A percentile compares a stretch with the other conserved stretches of the same genome.
phyloP scores from a whole-genome alignment of 2,888 invertebrate species.

The Tetropium fuscum region DNA sequence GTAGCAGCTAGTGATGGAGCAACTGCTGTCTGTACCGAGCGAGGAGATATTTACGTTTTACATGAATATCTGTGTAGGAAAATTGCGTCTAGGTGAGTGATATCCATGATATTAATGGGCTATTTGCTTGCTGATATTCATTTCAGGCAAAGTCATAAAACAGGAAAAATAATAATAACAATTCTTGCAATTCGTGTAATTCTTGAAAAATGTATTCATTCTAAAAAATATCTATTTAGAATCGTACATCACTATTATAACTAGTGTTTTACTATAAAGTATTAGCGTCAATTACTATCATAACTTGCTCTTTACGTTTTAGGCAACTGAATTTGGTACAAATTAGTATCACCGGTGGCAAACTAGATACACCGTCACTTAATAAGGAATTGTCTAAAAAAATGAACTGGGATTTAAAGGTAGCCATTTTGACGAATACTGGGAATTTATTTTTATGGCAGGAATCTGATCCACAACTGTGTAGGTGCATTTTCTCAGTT shows the following conservation, averaged over 20 bases:
- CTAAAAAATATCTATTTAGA: no score
- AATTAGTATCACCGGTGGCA: conserved; percentile 69
- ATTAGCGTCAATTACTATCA: not conserved
- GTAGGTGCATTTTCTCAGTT: conserved; percentile 68
- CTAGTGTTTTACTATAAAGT: not conserved
- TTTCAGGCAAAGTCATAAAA: no score
- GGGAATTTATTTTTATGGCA: conserved; percentile 79
- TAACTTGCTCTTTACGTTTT: conserved; percentile 28
- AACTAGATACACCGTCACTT: conserved; percentile 65
- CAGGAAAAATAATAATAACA: no score
- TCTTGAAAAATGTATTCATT: no score
- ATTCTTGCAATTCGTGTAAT: no score
- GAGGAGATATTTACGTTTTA: conserved; percentile 77
- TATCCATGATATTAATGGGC: not conserved
- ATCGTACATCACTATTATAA: no score
- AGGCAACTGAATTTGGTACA: conserved; percentile 63
- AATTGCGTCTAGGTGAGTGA: conserved; percentile 72
- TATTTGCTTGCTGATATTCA: no score
- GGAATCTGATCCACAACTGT: conserved; percentile 67
- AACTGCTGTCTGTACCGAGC: conserved; percentile 73
- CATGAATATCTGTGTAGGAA: conserved; percentile 79
- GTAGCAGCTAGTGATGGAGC: conserved; percentile 78
- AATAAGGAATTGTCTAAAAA: conserved; percentile 64
- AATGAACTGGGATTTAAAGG: conserved; percentile 69
- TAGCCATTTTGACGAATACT: conserved; percentile 71